Conservation (phyloP, 2,113 vertebrate genomes). For the Hydrolagus affinis region DNA sequence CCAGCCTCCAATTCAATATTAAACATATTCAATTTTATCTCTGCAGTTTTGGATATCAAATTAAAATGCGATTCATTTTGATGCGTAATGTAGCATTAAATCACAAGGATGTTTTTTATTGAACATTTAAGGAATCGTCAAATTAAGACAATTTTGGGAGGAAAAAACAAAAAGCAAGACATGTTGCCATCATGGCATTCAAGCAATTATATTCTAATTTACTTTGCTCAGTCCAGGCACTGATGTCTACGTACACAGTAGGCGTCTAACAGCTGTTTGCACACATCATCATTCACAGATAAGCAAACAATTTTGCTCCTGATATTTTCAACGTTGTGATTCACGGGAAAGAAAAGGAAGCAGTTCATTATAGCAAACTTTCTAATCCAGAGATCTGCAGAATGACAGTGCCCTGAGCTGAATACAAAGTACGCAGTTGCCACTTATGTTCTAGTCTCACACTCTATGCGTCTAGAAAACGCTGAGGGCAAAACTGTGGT, state of each 20-base stretch:
- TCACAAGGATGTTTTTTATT: background rate
- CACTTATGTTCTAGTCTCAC: no score
- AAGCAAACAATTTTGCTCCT: slow-evolving; percentile 7
- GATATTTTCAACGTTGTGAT: no score
- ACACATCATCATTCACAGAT: background rate
- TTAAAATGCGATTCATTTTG: background rate
- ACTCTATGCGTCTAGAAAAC: no score
- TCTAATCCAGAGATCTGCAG: no score
- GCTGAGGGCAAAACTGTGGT: no score
- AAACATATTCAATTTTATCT: background rate
- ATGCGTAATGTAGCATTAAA: background rate
- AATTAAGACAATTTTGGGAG: background rate
- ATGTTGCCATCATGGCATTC: background rate
- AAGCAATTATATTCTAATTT: slow-evolving; percentile 6
- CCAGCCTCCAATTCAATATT: background rate
- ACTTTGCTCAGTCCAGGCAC: background rate
- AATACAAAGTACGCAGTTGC: no score
- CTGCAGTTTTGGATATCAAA: background rate
- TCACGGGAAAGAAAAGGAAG: no score
- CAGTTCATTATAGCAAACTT: no score
- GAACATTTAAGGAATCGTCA: slow-evolving; percentile 14
- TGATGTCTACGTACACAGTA: background rate
- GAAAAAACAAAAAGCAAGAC: background rate
- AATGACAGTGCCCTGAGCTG: no score
- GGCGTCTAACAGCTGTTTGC: background rate